Conservation (phyloP, 2,113 vertebrate genomes). For the Rhinichthys klamathensis region DNA sequence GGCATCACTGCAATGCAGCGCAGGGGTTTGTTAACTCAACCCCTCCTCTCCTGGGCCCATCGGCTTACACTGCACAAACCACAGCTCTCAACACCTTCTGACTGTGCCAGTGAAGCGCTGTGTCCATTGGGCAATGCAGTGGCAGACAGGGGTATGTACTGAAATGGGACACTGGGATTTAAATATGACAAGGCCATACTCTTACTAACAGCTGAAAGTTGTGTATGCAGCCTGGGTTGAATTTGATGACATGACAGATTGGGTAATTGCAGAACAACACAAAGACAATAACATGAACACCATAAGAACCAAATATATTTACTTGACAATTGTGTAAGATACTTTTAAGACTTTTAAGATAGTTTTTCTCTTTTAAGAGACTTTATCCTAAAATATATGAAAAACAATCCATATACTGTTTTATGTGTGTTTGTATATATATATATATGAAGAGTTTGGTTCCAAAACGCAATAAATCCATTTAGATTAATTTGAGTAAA, state of each 20-base stretch:
- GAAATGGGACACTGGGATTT: not conserved
- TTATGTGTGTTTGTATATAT: too few relatives aligned
- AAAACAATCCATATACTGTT: too few relatives aligned
- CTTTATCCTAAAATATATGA: too few relatives aligned
- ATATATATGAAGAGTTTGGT: too few relatives aligned
- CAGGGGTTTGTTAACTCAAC: not conserved
- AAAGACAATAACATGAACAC: not conserved
- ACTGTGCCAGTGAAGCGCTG: not conserved
- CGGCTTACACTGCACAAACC: not conserved
- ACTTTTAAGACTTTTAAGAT: too few relatives aligned
- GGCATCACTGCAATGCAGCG: slow-evolving; percentile 21
- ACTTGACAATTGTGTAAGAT: too few relatives aligned
- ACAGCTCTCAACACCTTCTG: slow-evolving; percentile 6
- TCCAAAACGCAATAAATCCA: too few relatives aligned
- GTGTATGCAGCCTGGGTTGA: not conserved
- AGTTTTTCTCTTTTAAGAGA: too few relatives aligned
- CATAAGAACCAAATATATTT: too few relatives aligned
- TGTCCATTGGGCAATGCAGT: not conserved
- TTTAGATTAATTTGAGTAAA: too few relatives aligned
- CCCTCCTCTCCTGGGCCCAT: not conserved
- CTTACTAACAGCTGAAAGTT: not conserved
- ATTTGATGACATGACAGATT: not conserved
- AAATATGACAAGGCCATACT: not conserved
- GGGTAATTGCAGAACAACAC: not conserved
- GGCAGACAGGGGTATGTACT: not conserved